phyloP scores from a whole-genome alignment of 2,888 invertebrate species.

The Copidosoma aretas region DNA sequence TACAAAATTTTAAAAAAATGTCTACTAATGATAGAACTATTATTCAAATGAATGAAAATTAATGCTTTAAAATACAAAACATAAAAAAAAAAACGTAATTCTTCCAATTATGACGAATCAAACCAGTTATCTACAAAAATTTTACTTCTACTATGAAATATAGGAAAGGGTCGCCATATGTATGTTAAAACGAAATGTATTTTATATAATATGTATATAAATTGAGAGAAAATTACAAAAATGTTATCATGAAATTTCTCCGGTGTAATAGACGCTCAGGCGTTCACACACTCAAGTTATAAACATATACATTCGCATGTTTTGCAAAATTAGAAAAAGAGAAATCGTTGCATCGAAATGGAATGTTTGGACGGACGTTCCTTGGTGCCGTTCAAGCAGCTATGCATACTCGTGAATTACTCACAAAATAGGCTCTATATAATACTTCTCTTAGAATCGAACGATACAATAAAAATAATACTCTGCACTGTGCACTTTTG shows the following conservation, averaged over 20 bases:
- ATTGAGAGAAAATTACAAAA: constrained; percentile 13
- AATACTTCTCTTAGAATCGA: constrained; percentile 28
- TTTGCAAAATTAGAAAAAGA: constrained; percentile 22
- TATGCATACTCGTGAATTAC: constrained; percentile 13
- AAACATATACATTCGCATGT: constrained; percentile 7
- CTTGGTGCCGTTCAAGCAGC: constrained; percentile 28
- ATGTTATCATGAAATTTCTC: constrained; percentile 29
- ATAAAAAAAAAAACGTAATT: constrained; percentile 9
- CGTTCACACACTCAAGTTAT: constrained; percentile 26
- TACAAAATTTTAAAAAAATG: constrained; percentile 2
- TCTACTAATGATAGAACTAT: no score
- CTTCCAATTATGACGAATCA: constrained; percentile 21
- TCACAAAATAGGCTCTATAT: constrained; percentile 20
- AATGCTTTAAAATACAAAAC: constrained; percentile 10
- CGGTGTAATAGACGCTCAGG: constrained; percentile 49
- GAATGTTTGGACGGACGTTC: constrained; percentile 32
- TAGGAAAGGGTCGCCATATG: neutral
- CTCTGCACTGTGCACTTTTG: constrained; percentile 62
- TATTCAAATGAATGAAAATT: neutral
- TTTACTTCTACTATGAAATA: constrained; percentile 17
- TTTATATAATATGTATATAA: constrained; percentile 32
- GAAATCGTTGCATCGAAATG: constrained; percentile 18
- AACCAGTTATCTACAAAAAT: constrained; percentile 19
- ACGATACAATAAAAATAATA: constrained; percentile 30
- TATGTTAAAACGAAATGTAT: constrained; percentile 26